Percentiles rank a stretch among this genome's conserved stretches.
phyloP scores from a whole-genome alignment of 2,797 vertebrate species.

The Coccyzus lansbergi region DNA sequence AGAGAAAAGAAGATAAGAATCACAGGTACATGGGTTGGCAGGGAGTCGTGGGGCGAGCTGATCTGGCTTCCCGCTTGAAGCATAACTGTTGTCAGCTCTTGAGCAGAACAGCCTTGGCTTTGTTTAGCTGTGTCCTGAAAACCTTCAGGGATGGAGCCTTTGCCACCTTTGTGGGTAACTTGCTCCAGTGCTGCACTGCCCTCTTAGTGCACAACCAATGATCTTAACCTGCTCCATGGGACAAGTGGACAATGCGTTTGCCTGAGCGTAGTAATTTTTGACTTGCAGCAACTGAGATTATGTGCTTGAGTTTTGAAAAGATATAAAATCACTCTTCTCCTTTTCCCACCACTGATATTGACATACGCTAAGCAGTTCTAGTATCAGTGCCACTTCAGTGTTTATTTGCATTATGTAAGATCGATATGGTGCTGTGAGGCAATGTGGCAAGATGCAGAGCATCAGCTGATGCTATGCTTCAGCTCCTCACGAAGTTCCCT shows the following conservation, averaged over 20 bases:
- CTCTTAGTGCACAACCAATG: not conserved
- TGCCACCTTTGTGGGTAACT: not conserved
- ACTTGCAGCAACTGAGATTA: not conserved
- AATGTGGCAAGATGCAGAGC: not conserved
- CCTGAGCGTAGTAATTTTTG: not conserved
- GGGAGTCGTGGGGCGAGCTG: not conserved
- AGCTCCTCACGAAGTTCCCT: not conserved
- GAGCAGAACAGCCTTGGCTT: not conserved
- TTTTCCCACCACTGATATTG: not conserved
- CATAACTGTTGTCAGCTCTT: accelerated
- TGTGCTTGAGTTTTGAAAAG: not conserved
- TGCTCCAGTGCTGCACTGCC: not conserved
- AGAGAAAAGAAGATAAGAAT: not conserved
- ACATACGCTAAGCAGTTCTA: not conserved
- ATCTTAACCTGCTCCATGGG: not conserved
- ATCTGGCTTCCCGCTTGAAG: accelerated
- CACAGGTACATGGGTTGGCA: not conserved
- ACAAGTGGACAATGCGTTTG: not conserved
- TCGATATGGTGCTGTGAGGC: not conserved
- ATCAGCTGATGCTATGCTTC: conserved; percentile 36
- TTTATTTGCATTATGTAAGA: conserved; percentile 17
- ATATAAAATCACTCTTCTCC: not conserved
- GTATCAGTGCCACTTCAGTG: not conserved
- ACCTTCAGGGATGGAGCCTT: not conserved
- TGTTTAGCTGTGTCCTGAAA: not conserved